Percentiles rank a stretch among this genome's conserved stretches.
Evolutionary conservation across 2,888 invertebrate genomes (phyloP).

Genomic region (Taphrorychus bicolor): DNA sequence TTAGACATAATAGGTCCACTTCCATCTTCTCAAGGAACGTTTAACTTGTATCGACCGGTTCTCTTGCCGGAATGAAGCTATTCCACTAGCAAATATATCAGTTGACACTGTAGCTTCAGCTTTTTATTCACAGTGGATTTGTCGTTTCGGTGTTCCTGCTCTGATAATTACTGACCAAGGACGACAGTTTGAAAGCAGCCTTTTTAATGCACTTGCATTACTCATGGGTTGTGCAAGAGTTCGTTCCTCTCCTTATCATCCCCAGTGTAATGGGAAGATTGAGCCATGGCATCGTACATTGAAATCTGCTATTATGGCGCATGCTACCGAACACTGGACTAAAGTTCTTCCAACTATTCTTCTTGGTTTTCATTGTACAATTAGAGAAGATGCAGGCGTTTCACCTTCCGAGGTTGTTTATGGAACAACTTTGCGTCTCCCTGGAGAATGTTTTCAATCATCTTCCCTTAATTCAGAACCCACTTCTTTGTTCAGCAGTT

Average conservation of each 20-base stretch:
- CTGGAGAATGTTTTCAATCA: conserved; percentile 9
- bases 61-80: conserved; percentile 12
- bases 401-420: conserved; percentile 8
- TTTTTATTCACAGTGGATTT: conserved; percentile 11
- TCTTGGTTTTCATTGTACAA: not conserved
- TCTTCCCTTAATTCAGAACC: not conserved
- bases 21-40: conserved; percentile 7
- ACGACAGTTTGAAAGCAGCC: conserved; percentile 9
- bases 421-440: conserved; percentile 15
- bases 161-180: conserved; percentile 12
- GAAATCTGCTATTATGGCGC: conserved; percentile 13
- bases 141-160: not conserved
- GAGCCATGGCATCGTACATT: conserved; percentile 14
- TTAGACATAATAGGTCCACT: conserved; percentile 12
- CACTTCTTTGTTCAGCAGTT: not conserved
- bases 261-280: conserved; percentile 5
- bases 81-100: not conserved
- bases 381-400: conserved; percentile 3
- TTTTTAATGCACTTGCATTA: not conserved
- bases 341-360: conserved; percentile 6
- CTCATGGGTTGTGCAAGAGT: not conserved
- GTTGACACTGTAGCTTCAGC: conserved; percentile 1
- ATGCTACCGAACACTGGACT: conserved; percentile 4
- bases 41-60: conserved; percentile 11
- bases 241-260: not conserved